These are phyloP conservation scores for Corythaeola cristata DNA, from an alignment of 2,113 vertebrate genomes.

Conservation along the genomic window DNA sequence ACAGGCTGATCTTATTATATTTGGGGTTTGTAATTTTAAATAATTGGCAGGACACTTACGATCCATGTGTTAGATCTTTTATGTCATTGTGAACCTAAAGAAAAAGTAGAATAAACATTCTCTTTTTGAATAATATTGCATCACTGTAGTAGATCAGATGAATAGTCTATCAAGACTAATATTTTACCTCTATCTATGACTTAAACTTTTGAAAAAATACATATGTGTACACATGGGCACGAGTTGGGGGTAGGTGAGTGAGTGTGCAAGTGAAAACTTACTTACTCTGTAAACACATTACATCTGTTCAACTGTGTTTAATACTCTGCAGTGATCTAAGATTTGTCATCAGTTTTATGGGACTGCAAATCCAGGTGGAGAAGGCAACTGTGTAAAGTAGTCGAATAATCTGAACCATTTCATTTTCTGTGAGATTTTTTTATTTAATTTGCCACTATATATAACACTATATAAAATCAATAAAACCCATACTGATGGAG, in stretches of 20 bases:
- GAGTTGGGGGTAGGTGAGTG: rapidly evolving
- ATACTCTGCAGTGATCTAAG: not conserved
- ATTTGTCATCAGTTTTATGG: not conserved
- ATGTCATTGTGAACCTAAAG: not conserved
- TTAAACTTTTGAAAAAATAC: not conserved
- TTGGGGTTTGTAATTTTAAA: not conserved
- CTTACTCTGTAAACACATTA: not conserved
- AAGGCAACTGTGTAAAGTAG: not conserved
- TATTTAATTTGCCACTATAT: not conserved
- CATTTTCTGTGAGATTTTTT: not conserved
- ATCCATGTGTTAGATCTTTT: not conserved
- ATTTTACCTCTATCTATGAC: not conserved
- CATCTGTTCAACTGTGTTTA: not conserved
- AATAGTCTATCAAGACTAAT: not conserved
- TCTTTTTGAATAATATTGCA: not conserved
- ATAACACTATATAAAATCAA: not conserved
- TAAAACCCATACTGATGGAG: not conserved
- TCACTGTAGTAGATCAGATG: not conserved
- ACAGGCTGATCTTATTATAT: not conserved
- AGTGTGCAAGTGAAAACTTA: not conserved
- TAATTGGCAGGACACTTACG: not conserved
- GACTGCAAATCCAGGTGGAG: not conserved
- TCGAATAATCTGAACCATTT: not conserved
- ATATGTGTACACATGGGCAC: rapidly evolving
- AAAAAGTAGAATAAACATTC: not conserved